These are phyloP conservation scores for Merluccius polli DNA, from an alignment of 2,797 vertebrate genomes.

Conservation along the genomic window DNA sequence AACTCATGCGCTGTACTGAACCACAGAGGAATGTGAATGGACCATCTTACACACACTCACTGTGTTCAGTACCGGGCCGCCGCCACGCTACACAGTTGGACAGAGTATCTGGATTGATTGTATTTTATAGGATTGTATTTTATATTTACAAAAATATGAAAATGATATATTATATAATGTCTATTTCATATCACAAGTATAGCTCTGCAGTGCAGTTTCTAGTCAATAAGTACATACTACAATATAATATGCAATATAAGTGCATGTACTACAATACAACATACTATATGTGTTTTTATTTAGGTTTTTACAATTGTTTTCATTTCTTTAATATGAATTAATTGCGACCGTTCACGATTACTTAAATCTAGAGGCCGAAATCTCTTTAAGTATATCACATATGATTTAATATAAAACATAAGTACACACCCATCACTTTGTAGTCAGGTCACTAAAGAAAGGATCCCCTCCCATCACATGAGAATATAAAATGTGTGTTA, in stretches of 20 bases:
- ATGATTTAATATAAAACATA: not conserved
- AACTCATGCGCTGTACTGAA: constrained; percentile 33
- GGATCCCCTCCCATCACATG: not conserved
- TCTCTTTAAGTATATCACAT: no score
- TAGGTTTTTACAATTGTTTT: no score
- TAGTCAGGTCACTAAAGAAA: no score
- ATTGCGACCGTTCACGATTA: no score
- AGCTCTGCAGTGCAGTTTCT: no score
- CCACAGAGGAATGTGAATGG: constrained; percentile 55
- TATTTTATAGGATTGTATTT: not conserved
- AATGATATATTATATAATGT: no score
- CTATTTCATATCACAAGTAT: no score
- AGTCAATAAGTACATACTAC: not conserved
- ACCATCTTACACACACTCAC: constrained; percentile 46
- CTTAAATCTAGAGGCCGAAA: no score
- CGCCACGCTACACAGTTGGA: not conserved
- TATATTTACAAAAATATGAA: not conserved
- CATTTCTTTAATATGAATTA: no score
- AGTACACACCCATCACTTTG: no score
- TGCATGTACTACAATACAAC: not conserved
- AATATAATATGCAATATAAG: not conserved
- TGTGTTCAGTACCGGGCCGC: constrained; percentile 13
- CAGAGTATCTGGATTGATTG: not conserved
- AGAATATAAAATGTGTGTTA: not conserved
- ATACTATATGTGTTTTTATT: no score